phyloP scores from a whole-genome alignment of 2,888 invertebrate species.

The Drosophila picticornis region DNA sequence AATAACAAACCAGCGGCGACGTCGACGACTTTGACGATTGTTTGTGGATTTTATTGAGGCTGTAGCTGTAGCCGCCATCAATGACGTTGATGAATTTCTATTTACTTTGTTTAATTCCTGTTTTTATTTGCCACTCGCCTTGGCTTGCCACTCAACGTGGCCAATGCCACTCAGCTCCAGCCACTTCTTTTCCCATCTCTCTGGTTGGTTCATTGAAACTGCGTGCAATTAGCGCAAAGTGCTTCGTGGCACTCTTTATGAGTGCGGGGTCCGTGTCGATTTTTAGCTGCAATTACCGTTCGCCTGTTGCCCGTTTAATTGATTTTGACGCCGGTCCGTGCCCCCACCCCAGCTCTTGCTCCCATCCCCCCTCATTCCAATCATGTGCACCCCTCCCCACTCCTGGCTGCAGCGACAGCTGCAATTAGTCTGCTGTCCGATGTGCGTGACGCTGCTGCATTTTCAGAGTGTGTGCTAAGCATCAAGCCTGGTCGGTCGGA shows the following conservation, averaged over 20 bases:
- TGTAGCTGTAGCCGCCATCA: slow-evolving; percentile 35
- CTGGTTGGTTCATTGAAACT: slow-evolving; percentile 42
- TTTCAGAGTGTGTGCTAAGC: slow-evolving; percentile 45
- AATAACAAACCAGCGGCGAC: slow-evolving; percentile 57
- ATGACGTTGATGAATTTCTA: slow-evolving; percentile 81
- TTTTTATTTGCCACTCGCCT: slow-evolving; percentile 79
- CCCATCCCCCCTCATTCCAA: neutral
- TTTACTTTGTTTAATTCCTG: slow-evolving; percentile 81
- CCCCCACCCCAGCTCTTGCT: slow-evolving; percentile 1
- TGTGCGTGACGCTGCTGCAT: slow-evolving; percentile 59
- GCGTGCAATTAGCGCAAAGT: slow-evolving; percentile 81
- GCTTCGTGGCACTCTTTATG: slow-evolving; percentile 65
- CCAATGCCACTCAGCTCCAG: slow-evolving; percentile 3
- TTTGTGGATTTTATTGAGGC: slow-evolving; percentile 76
- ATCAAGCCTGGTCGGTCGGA: slow-evolving; percentile 5
- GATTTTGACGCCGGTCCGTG: slow-evolving; percentile 78
- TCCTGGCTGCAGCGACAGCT: slow-evolving; percentile 30
- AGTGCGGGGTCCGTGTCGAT: slow-evolving; percentile 51
- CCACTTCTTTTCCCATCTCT: neutral
- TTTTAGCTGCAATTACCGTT: slow-evolving; percentile 80
- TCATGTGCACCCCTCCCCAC: neutral
- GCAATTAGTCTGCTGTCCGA: slow-evolving; percentile 73
- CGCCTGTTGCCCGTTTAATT: slow-evolving; percentile 79
- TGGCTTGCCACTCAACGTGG: slow-evolving; percentile 58
- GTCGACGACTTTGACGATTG: slow-evolving; percentile 50